Percentiles rank a stretch among this genome's conserved stretches.
Evolutionary conservation across 2,888 invertebrate genomes (phyloP).

Genomic region (Steinernema scapterisci): DNA sequence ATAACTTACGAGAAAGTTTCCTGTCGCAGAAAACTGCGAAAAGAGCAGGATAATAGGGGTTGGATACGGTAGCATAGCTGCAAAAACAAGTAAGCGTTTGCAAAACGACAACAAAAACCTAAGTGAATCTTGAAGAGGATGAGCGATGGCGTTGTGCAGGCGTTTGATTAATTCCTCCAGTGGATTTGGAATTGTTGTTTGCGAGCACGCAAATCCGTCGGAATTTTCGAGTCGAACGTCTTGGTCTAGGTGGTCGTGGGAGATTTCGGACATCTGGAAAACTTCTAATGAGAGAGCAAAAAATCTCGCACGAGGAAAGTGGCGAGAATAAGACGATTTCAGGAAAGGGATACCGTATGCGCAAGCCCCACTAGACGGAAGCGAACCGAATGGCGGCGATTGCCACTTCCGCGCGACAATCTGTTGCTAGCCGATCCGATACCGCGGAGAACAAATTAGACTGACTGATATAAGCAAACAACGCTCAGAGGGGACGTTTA

Average conservation of each 20-base stretch:
- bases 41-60: not conserved
- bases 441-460: not conserved
- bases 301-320: not conserved
- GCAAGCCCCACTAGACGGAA: not conserved
- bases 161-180: not conserved
- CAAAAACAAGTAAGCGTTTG: not conserved
- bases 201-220: not conserved
- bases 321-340: not conserved
- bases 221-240: not conserved
- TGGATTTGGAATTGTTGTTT: not conserved
- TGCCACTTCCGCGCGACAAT: constrained; percentile 14
- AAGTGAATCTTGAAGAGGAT: not conserved
- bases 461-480: constrained; percentile 25
- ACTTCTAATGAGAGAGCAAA: not conserved
- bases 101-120: not conserved
- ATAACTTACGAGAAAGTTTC: constrained; percentile 7
- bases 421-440: not conserved
- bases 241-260: not conserved
- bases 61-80: constrained; percentile 1
- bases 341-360: not conserved
- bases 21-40: constrained; percentile 11
- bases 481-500: constrained; percentile 25
- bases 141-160: constrained; percentile 1
- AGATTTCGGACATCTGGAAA: not conserved
- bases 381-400: not conserved